phyloP scores from a whole-genome alignment of 2,888 invertebrate genomes.

The Epinotia nisella region DNA sequence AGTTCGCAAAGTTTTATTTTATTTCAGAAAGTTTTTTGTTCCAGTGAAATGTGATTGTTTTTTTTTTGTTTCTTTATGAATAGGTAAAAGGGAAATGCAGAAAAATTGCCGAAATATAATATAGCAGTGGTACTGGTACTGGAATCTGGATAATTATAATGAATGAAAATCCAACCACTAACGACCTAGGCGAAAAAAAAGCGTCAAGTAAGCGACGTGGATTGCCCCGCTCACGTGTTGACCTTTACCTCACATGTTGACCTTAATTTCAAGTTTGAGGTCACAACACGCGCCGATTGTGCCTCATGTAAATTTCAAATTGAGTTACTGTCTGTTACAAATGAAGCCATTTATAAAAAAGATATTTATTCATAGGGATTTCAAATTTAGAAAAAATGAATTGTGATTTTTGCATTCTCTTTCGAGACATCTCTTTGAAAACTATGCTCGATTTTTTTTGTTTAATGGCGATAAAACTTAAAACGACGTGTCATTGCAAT shows the following conservation, averaged over 20 bases:
- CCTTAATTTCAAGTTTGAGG: neutral
- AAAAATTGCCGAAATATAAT: too few relatives aligned
- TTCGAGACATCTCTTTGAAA: neutral
- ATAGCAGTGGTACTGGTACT: too few relatives aligned
- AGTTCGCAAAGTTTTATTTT: constrained; percentile 35
- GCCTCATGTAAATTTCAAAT: constrained; percentile 1
- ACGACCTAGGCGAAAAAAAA: too few relatives aligned
- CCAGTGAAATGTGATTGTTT: neutral
- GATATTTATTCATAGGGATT: neutral
- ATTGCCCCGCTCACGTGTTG: neutral
- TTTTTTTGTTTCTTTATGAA: neutral
- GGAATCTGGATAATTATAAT: too few relatives aligned
- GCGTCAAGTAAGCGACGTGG: neutral
- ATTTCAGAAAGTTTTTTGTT: constrained; percentile 24
- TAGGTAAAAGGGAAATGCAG: neutral
- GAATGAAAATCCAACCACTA: too few relatives aligned
- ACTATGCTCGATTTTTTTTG: neutral
- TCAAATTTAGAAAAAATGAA: neutral
- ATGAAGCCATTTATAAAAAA: constrained; percentile 1
- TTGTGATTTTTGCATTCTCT: neutral
- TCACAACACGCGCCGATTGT: constrained; percentile 1
- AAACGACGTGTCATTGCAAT: neutral
- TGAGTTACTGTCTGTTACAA: constrained; percentile 3
- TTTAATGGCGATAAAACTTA: neutral
- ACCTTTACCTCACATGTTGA: neutral